These are phyloP conservation scores for Pilophorus perplexus DNA, from an alignment of 2,888 invertebrate species.

Conservation along the genomic window DNA sequence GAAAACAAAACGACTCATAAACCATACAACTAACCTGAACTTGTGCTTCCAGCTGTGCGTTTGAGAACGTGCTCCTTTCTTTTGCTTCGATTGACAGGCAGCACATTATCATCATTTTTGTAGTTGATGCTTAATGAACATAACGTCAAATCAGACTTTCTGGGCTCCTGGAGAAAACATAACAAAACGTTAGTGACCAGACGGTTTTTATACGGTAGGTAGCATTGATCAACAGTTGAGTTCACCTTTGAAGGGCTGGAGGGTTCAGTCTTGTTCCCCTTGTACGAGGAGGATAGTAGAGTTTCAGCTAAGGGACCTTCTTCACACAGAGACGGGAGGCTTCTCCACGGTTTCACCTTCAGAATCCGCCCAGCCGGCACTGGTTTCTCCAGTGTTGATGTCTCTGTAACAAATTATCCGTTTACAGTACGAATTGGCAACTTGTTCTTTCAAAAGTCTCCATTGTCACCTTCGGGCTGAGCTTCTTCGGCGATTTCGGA, in stretches of 20 bases:
- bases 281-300: neutral
- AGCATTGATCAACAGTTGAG: too few relatives aligned
- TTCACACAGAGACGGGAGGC: constrained; percentile 21
- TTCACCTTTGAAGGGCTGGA: constrained; percentile 32
- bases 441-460: too few relatives aligned
- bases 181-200: neutral
- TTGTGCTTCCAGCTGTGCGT: constrained; percentile 27
- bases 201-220: neutral
- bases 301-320: neutral
- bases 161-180: constrained; percentile 11
- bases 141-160: neutral
- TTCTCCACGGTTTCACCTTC: constrained; percentile 35
- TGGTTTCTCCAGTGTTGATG: neutral
- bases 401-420: too few relatives aligned
- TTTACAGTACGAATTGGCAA: too few relatives aligned
- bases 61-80: constrained; percentile 14
- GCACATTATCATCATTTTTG: neutral
- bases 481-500: constrained; percentile 37
- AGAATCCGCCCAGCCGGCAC: neutral
- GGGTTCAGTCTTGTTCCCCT: constrained; percentile 31
- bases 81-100: neutral
- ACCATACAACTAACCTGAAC: constrained; percentile 33
- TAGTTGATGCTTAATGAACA: constrained; percentile 16
- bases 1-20: too few relatives aligned
- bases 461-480: too few relatives aligned